These are phyloP conservation scores for Serilophus lunatus DNA, from an alignment of 2,113 vertebrate species.

Conservation along the genomic window DNA sequence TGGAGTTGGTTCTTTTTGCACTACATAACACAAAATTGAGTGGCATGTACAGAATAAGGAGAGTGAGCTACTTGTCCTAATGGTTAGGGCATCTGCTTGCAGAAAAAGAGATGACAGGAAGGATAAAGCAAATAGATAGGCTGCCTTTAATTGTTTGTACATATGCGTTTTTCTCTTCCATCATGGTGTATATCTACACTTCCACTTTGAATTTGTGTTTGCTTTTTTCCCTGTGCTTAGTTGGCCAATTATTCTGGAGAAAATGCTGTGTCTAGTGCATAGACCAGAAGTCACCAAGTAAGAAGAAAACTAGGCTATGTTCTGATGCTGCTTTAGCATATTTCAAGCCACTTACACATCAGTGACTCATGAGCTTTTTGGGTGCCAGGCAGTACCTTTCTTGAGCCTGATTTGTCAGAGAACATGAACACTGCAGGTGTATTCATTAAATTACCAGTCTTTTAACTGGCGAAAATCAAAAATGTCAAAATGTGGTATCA, in stretches of 20 bases:
- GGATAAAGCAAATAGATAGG: background rate
- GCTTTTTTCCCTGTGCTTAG: background rate
- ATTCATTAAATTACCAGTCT: background rate
- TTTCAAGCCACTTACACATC: background rate
- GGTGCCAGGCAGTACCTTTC: background rate
- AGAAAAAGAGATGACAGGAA: background rate
- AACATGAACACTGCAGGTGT: background rate
- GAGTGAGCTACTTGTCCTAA: background rate
- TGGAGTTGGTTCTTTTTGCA: background rate
- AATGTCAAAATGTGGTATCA: background rate
- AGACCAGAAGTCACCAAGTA: background rate
- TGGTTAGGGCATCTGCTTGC: background rate
- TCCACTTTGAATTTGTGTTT: background rate
- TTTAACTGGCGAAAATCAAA: background rate
- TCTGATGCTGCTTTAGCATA: background rate
- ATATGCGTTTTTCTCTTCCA: background rate
- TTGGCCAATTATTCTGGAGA: background rate
- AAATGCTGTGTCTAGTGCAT: background rate
- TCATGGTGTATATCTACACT: background rate
- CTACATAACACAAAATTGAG: background rate
- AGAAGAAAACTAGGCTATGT: background rate
- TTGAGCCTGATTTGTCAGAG: background rate
- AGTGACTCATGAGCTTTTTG: background rate
- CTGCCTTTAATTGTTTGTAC: background rate
- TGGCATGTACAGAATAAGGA: background rate